These are phyloP conservation scores for Rhinella marina DNA, from an alignment of 2,797 vertebrate species.

Conservation along the genomic window DNA sequence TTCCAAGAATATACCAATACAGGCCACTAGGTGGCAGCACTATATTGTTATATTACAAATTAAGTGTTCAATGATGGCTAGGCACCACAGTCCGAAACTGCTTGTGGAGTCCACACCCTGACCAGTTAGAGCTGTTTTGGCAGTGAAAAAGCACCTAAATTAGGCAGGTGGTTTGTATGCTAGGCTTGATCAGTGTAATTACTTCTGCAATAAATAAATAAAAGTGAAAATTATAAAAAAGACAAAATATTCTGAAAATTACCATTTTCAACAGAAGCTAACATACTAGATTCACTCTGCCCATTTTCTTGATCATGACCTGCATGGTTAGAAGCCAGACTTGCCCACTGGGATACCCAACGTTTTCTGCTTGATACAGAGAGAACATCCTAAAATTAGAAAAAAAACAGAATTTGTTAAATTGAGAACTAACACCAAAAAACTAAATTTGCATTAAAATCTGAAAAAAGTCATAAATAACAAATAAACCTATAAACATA, in stretches of 20 bases:
- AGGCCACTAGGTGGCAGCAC: too few species aligned
- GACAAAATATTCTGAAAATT: constrained; percentile 54
- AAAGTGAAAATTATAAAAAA: not conserved
- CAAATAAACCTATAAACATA: not conserved
- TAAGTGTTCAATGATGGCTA: too few species aligned
- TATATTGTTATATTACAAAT: too few species aligned
- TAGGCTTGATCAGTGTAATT: too few species aligned
- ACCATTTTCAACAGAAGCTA: constrained; percentile 88
- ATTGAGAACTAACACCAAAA: not conserved
- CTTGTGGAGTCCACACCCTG: too few species aligned
- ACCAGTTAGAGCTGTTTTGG: too few species aligned
- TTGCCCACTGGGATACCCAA: constrained; percentile 97
- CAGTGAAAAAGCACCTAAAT: too few species aligned
- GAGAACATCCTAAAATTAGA: constrained; percentile 68
- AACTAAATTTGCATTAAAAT: not conserved
- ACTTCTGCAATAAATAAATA: not conserved
- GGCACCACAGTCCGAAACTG: too few species aligned
- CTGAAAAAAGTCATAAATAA: not conserved
- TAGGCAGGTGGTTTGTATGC: too few species aligned
- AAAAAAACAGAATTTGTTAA: constrained; percentile 2
- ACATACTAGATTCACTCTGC: constrained; percentile 79
- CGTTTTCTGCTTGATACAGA: constrained; percentile 83
- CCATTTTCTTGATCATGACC: constrained; percentile 90
- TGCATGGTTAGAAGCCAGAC: constrained; percentile 92
- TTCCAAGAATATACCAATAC: too few species aligned